Conservation (phyloP, 1,140 invertebrate genomes). For the Sycophaga agraensis region DNA sequence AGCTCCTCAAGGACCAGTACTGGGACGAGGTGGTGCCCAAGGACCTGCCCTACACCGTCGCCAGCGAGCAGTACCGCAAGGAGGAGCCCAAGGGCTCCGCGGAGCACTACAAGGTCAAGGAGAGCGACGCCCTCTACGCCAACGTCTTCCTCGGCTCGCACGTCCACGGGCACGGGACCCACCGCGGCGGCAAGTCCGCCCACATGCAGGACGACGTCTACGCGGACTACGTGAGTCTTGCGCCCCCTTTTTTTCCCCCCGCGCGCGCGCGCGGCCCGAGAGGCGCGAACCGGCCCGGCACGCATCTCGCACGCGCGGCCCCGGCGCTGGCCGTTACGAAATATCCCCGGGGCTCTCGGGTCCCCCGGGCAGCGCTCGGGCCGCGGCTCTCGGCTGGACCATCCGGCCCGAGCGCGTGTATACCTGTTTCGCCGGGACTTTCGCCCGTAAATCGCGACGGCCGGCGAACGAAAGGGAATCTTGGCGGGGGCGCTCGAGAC, state of each 20-base stretch:
- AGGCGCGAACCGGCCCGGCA: too few relatives aligned
- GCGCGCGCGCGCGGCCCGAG: too few relatives aligned
- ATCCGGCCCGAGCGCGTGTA: too few relatives aligned
- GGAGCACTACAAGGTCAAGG: slow-evolving; percentile 81
- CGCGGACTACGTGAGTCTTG: slow-evolving; percentile 76
- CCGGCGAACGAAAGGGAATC: too few relatives aligned
- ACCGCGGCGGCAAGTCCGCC: slow-evolving; percentile 40
- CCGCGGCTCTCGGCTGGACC: too few relatives aligned
- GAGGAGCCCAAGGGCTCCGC: slow-evolving; percentile 82
- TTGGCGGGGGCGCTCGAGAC: too few relatives aligned
- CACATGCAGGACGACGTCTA: slow-evolving; percentile 77
- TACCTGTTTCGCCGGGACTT: too few relatives aligned
- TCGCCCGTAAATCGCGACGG: too few relatives aligned
- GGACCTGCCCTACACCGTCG: slow-evolving; percentile 82
- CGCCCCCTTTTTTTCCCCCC: neutral
- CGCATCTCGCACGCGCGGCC: too few relatives aligned
- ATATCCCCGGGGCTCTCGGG: too few relatives aligned
- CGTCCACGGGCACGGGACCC: slow-evolving; percentile 46
- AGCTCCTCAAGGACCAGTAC: slow-evolving; percentile 84
- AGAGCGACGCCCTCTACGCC: slow-evolving; percentile 78
- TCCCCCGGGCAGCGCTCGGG: too few relatives aligned
- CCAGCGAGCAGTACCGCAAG: slow-evolving; percentile 77
- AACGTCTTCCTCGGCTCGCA: slow-evolving; percentile 63
- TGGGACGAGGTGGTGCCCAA: slow-evolving; percentile 90
- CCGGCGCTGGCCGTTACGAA: too few relatives aligned